Conservation (phyloP, 2,888 invertebrate species). For the Pediacus dermestoides region DNA sequence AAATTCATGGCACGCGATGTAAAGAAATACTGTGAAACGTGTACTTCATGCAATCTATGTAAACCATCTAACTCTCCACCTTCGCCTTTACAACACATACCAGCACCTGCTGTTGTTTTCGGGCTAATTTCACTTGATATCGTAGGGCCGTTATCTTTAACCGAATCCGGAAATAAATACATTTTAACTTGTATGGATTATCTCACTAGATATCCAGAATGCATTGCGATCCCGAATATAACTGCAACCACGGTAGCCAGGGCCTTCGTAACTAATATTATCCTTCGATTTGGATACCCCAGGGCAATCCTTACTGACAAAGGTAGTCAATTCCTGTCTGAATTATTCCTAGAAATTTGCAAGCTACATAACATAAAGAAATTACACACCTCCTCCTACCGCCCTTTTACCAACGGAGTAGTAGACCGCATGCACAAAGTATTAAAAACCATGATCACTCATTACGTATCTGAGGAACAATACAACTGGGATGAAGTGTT, state of each 20-base stretch:
- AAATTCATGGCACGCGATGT: conserved; percentile 19
- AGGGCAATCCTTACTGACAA: conserved; percentile 32
- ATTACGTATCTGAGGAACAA: conserved; percentile 27
- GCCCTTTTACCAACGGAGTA: conserved; percentile 35
- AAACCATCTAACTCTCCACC: conserved; percentile 11
- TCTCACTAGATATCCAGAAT: conserved; percentile 24
- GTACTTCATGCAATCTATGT: conserved; percentile 23
- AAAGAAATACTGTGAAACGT: conserved; percentile 18
- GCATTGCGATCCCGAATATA: conserved; percentile 19
- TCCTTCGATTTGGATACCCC: conserved; percentile 23
- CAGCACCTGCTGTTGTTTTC: conserved; percentile 14
- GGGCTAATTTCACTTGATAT: conserved; percentile 24
- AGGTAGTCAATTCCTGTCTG: conserved; percentile 31
- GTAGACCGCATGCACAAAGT: conserved; percentile 35
- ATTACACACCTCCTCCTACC: conserved; percentile 31
- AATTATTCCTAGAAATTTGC: conserved; percentile 29
- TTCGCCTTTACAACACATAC: conserved; percentile 5
- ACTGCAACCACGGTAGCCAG: conserved; percentile 20
- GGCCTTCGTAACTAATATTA: conserved; percentile 17
- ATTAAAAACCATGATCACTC: conserved; percentile 31
- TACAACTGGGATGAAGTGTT: conserved; percentile 34
- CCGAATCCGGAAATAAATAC: conserved; percentile 21
- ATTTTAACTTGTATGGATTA: conserved; percentile 26
- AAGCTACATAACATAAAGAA: conserved; percentile 26
- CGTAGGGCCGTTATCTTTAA: conserved; percentile 25